phyloP scores from a whole-genome alignment of 2,797 vertebrate species.

The Lacerta bilineata region DNA sequence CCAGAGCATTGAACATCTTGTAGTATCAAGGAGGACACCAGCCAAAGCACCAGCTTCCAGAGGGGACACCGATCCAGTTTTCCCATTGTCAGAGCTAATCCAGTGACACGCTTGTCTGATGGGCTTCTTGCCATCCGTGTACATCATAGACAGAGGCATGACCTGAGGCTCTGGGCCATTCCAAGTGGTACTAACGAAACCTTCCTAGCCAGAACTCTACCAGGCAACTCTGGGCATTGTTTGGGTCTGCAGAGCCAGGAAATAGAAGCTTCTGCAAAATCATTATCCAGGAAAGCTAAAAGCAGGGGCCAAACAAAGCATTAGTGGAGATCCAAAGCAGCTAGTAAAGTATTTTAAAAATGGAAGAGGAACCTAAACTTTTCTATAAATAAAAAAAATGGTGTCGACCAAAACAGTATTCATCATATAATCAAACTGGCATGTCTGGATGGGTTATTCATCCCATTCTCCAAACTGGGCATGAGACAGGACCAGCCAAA shows the following conservation, averaged over 20 bases:
- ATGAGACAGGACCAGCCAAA: not conserved
- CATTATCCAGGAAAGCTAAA: not conserved
- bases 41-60: conserved; percentile 46
- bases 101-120: conserved; percentile 43
- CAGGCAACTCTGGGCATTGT: conserved; percentile 56
- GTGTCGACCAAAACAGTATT: not conserved
- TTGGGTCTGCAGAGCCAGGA: conserved; percentile 10
- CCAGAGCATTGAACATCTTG: conserved; percentile 29
- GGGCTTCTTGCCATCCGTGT: conserved; percentile 59
- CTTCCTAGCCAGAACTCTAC: conserved; percentile 53
- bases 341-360: conserved; percentile 45
- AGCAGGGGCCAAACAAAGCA: conserved; percentile 15
- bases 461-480: not conserved
- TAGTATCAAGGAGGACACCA: not conserved
- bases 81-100: conserved; percentile 60
- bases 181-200: not conserved
- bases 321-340: conserved; percentile 7
- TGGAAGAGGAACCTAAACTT: not conserved
- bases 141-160: conserved; percentile 51
- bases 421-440: not conserved
- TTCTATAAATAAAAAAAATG: not conserved
- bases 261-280: conserved; percentile 43
- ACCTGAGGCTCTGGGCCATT: conserved; percentile 51
- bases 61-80: not conserved
- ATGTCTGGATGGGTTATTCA: not conserved